Evolutionary conservation across 1,140 invertebrate species (phyloP).

Genomic region (Drosophila truncata): DNA sequence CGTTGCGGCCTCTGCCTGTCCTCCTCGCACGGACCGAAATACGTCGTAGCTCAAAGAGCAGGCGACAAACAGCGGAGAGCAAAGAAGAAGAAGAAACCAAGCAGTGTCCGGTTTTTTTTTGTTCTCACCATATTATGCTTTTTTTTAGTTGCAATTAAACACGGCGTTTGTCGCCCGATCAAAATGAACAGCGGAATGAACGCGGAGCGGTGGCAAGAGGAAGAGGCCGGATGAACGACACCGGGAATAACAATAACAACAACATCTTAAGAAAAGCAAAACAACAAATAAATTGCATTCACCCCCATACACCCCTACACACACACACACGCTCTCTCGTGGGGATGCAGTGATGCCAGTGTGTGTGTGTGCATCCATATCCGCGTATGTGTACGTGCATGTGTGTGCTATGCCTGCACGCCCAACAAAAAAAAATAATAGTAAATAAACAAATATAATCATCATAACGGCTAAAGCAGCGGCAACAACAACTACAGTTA

Average conservation of each 20-base stretch:
- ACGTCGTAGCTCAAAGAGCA: conserved; percentile 1
- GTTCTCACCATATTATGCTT: neutral
- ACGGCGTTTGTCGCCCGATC: conserved; percentile 26
- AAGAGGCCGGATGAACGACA: conserved; percentile 9
- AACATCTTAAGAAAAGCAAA: conserved; percentile 6
- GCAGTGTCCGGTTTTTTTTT: conserved; percentile 6
- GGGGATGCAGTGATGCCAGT: conserved; percentile 27
- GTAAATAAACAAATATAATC: conserved; percentile 8
- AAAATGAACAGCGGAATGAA: conserved; percentile 50
- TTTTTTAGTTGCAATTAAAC: conserved; percentile 14
- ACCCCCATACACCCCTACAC: neutral
- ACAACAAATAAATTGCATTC: conserved; percentile 34
- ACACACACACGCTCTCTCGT: neutral
- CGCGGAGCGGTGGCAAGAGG: conserved; percentile 19
- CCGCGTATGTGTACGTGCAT: conserved; percentile 26
- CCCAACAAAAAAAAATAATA: neutral
- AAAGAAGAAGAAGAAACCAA: conserved; percentile 3
- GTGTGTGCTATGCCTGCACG: conserved; percentile 21
- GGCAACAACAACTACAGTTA: conserved; percentile 28
- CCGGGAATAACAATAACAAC: conserved; percentile 12
- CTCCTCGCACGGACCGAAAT: conserved; percentile 44
- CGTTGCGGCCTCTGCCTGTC: conserved; percentile 52
- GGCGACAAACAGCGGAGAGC: neutral
- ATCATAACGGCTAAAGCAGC: conserved; percentile 13
- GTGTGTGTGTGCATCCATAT: conserved; percentile 21